Conservation (phyloP, 2,888 invertebrate genomes). For the Automeris io region DNA sequence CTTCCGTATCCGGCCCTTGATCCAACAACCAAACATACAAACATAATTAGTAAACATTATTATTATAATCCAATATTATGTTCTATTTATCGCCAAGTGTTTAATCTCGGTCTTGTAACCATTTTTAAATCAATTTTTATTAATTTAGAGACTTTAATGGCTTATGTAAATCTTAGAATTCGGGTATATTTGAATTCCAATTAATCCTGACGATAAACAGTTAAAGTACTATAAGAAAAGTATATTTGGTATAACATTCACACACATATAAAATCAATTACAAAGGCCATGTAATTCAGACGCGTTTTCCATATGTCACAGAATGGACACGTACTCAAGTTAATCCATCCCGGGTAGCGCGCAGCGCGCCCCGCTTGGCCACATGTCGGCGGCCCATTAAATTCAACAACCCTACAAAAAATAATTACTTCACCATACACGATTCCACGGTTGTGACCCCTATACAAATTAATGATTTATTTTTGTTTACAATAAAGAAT, state of each 20-base stretch:
- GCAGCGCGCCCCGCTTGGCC: conserved; percentile 28
- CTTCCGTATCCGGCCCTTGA: too few species aligned
- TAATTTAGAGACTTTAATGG: too few species aligned
- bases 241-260: neutral
- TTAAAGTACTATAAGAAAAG: too few species aligned
- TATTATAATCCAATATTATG: too few species aligned
- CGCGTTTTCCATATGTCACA: conserved; percentile 48
- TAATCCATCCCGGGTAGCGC: conserved; percentile 21
- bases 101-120: too few species aligned
- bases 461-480: conserved; percentile 35
- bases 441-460: conserved; percentile 41
- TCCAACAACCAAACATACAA: too few species aligned
- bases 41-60: too few species aligned
- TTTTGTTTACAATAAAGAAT: conserved; percentile 4
- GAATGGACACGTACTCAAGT: conserved; percentile 28
- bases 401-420: conserved; percentile 62
- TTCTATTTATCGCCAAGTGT: too few species aligned
- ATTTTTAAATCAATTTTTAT: too few species aligned
- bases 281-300: conserved; percentile 28
- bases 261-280: conserved; percentile 16
- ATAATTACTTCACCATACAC: conserved; percentile 67
- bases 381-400: conserved; percentile 64
- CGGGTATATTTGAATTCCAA: too few species aligned
- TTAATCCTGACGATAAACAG: too few species aligned
- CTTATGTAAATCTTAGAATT: too few species aligned